phyloP scores from a whole-genome alignment of 2,113 vertebrate species.

The Xiphophorus hellerii region DNA sequence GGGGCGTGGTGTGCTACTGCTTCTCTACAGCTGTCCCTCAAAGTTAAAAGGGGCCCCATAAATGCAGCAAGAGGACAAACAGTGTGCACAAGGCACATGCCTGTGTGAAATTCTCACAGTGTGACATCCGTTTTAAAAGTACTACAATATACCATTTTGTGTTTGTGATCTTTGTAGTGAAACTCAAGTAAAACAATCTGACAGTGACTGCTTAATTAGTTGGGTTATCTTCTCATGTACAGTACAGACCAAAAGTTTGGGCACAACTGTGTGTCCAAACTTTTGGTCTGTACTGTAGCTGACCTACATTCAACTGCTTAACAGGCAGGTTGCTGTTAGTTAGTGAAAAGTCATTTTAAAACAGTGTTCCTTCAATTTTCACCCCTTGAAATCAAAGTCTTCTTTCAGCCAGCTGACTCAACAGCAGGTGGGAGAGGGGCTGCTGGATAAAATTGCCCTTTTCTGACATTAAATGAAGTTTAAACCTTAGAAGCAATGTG shows the following conservation, averaged over 20 bases:
- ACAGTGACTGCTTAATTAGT: background rate
- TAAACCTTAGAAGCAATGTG: background rate
- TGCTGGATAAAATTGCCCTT: background rate
- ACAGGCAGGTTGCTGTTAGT: background rate
- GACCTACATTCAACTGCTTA: background rate
- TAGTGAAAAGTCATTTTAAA: too few relatives aligned
- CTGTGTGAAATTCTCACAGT: too few relatives aligned
- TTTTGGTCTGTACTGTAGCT: too few relatives aligned
- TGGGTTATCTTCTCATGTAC: background rate
- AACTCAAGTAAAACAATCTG: background rate
- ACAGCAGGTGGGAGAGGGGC: background rate
- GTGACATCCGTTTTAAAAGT: too few relatives aligned
- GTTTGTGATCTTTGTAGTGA: background rate
- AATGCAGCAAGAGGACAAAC: too few relatives aligned
- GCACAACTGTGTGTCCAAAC: too few relatives aligned
- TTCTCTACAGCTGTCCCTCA: conserved; percentile 53
- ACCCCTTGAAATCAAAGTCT: background rate
- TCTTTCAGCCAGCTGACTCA: background rate
- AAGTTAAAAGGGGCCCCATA: background rate
- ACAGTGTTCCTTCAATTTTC: background rate
- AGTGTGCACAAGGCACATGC: too few relatives aligned
- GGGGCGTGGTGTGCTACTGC: background rate
- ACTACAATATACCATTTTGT: too few relatives aligned
- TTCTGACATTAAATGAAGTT: background rate
- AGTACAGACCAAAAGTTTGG: too few relatives aligned